Conservation (phyloP, 2,113 vertebrate genomes). For the Lucifuga dentata region DNA sequence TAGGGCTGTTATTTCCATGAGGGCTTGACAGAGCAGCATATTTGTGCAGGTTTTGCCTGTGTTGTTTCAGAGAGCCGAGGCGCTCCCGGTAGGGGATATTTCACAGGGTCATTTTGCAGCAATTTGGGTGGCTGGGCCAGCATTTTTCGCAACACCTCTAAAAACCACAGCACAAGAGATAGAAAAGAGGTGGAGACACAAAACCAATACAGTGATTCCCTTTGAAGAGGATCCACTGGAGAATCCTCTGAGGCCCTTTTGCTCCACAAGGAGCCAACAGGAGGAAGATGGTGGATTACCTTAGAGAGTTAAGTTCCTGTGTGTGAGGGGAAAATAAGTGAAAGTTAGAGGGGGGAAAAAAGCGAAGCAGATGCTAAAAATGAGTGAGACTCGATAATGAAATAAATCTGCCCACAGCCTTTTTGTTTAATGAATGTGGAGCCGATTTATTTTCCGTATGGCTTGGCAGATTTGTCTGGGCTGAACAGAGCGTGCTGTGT, state of each 20-base stretch:
- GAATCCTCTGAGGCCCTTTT: conserved; percentile 17
- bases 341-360: conserved; percentile 14
- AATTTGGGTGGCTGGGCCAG: conserved; percentile 59
- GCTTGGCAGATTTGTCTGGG: conserved; percentile 70
- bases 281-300: conserved; percentile 23
- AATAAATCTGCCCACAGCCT: conserved; percentile 80
- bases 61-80: conserved; percentile 74
- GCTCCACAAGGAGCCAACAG: conserved; percentile 27
- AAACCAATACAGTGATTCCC: conserved; percentile 39
- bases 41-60: conserved; percentile 68
- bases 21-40: conserved; percentile 49
- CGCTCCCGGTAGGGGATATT: conserved; percentile 64
- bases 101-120: conserved; percentile 65
- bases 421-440: conserved; percentile 78
- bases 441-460: conserved; percentile 80
- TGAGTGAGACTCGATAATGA: conserved; percentile 71
- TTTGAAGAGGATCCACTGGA: conserved; percentile 57
- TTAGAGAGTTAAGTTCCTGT: conserved; percentile 35
- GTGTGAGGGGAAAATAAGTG: neutral
- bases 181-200: conserved; percentile 57
- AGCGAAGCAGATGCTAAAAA: conserved; percentile 48
- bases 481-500: conserved; percentile 75
- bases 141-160: conserved; percentile 64
- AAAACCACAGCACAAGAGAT: conserved; percentile 52
- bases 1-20: conserved; percentile 69